Base-by-base conservation (phyloP, 2,113 vertebrate genomes). In the Hydrochoerus hydrochaeris region DNA sequence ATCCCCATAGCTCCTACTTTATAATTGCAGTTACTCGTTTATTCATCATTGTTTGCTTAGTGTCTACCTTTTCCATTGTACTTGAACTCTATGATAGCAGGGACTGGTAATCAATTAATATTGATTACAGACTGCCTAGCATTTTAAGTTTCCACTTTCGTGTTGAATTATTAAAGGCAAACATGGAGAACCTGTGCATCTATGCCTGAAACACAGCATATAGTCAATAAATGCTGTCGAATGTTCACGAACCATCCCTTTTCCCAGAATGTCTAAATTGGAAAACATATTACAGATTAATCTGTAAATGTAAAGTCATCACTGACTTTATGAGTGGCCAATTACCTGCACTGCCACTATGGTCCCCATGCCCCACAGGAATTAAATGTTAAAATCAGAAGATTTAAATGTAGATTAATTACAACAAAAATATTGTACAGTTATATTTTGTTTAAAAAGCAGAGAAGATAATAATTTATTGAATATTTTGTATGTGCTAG, bases 121-220 rank as follows among this genome's bases (percentile, higher is more conserved):
- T 46, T 91, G 81, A 75, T 85, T 78, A 90, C 49, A 52, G 60
- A 28, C 28, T 88, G 69, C 52, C 8, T 82, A 57, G 30, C 3
- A 38, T 62, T 91, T 91, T 81, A 85, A 88, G 91, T 89, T 84
- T 77, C 81, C 82, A 30, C 49, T 83, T 91, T 63, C 4, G 16
- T 85, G 2, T 32, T 97, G 46, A 96, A 81, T 94, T 97, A 87
- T 78, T 93, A 80, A 96, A 96, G 3, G 9, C 28, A 22, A 94
- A 95, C 14, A 86, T 49, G 35, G 10, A 65, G 20, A 49, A 24
- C 44, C 13, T 95, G 2, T 67, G 32, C 88, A 41, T 94, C 6
- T 20, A 58, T 35, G 5, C 16, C 35, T 91, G 28, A 9, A 46
- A 65, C 41, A 85, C 4, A 89, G 41, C 44, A 71, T 58, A 62